Percentiles rank a stretch among this genome's conserved stretches.
Evolutionary conservation across 2,888 invertebrate species (phyloP).

Genomic region (Cyaniris semiargus): DNA sequence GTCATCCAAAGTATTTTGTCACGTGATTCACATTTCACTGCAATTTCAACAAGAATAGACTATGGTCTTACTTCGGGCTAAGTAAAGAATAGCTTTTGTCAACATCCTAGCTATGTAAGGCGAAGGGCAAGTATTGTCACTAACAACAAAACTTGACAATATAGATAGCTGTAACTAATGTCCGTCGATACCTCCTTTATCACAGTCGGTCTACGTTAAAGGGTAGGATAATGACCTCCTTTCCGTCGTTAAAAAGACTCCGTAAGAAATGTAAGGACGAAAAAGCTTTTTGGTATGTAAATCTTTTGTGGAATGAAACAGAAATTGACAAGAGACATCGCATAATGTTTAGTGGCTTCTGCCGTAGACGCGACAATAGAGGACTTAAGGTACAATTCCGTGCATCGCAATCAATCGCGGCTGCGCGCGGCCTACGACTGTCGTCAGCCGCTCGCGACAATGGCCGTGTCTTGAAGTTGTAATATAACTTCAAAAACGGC

Average conservation of each 20-base stretch:
- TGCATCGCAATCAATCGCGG: no score
- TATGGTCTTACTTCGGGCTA: neutral
- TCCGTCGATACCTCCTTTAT: neutral
- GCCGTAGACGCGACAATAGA: no score
- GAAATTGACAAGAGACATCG: no score
- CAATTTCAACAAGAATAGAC: no score
- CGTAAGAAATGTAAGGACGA: neutral
- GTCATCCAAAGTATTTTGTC: no score
- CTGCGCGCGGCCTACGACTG: no score
- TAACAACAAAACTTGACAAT: neutral
- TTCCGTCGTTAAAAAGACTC: neutral
- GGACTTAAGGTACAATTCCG: no score
- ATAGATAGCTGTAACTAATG: neutral
- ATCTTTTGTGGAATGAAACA: neutral
- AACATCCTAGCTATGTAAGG: neutral
- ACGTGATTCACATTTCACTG: no score
- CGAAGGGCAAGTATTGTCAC: conserved; percentile 4
- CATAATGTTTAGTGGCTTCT: neutral
- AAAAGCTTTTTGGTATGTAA: neutral
- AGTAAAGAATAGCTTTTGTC: neutral
- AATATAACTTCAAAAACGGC: no score
- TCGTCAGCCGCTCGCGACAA: no score
- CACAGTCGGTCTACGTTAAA: neutral
- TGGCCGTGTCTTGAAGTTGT: no score
- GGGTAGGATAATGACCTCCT: neutral